A percentile compares a stretch with the other conserved stretches of the same genome.
phyloP scores from a whole-genome alignment of 2,888 invertebrate genomes.

The Ectemnius cavifrons region DNA sequence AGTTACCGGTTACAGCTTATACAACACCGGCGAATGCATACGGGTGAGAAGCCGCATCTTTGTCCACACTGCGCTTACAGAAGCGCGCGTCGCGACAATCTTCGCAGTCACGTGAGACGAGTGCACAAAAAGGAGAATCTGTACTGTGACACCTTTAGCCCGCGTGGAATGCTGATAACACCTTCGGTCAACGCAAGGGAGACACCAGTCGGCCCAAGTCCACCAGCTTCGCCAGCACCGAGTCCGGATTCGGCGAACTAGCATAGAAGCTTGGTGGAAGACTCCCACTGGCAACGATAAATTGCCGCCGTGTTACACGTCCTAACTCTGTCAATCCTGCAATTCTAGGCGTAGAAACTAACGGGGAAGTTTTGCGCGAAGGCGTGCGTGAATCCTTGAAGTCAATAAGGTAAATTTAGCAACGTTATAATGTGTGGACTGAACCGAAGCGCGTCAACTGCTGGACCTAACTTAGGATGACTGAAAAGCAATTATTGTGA shows the following conservation, averaged over 20 bases:
- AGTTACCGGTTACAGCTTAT: conserved; percentile 75
- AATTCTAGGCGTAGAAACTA: conserved; percentile 43
- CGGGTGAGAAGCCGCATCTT: conserved; percentile 80
- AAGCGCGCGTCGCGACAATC: conserved; percentile 80
- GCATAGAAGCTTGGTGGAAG: conserved; percentile 55
- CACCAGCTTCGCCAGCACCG: conserved; percentile 69
- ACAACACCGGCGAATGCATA: conserved; percentile 81
- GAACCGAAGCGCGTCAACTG: neutral
- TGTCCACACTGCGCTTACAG: conserved; percentile 81
- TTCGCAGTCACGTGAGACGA: conserved; percentile 80
- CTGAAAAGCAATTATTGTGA: neutral
- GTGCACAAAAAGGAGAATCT: conserved; percentile 81
- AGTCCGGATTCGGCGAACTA: conserved; percentile 68
- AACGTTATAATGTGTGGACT: neutral
- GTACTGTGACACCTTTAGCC: conserved; percentile 81
- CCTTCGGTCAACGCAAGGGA: conserved; percentile 62
- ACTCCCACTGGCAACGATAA: conserved; percentile 23
- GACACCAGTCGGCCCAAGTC: conserved; percentile 54
- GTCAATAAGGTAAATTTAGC: neutral
- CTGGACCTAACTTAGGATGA: neutral
- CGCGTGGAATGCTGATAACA: conserved; percentile 78
- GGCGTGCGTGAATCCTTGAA: neutral
- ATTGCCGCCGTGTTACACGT: conserved; percentile 59
- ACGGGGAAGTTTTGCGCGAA: conserved; percentile 39
- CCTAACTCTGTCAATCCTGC: conserved; percentile 69